Evolutionary conservation across 2,797 vertebrate genomes (phyloP).

Genomic region (Scleropages formosus): DNA sequence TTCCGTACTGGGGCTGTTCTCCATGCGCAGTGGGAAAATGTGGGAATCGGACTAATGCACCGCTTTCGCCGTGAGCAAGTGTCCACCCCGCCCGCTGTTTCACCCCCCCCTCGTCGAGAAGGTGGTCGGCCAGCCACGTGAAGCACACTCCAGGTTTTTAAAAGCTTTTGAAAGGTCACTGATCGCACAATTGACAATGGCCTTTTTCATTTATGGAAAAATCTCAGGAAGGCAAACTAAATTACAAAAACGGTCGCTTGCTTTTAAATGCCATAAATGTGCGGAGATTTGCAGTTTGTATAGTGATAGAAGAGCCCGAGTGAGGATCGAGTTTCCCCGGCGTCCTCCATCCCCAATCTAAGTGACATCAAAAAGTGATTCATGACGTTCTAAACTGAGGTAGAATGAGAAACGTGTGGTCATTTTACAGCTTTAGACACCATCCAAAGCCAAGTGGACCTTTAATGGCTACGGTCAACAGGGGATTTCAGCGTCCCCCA

Average conservation of each 20-base stretch:
- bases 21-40: neutral
- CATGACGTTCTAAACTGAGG: too few species aligned
- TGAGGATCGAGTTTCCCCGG: too few species aligned
- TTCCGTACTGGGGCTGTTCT: conserved; percentile 10
- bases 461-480: too few species aligned
- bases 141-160: conserved; percentile 9
- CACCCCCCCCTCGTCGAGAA: neutral
- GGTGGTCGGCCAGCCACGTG: too few species aligned
- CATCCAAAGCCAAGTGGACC: too few species aligned
- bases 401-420: too few species aligned
- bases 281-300: too few species aligned
- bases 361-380: too few species aligned
- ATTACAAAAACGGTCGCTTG: neutral
- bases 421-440: too few species aligned
- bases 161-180: conserved; percentile 28
- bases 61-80: neutral
- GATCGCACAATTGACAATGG: neutral
- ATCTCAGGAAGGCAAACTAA: neutral
- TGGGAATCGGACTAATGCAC: conserved; percentile 6
- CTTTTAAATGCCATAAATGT: neutral
- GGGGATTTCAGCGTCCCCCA: too few species aligned
- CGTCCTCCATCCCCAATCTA: too few species aligned
- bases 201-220: conserved; percentile 1
- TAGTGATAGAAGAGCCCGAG: too few species aligned
- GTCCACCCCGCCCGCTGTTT: conserved; percentile 8